These are phyloP conservation scores for Telmatherina bonti DNA, from an alignment of 2,797 vertebrate genomes.

Conservation along the genomic window DNA sequence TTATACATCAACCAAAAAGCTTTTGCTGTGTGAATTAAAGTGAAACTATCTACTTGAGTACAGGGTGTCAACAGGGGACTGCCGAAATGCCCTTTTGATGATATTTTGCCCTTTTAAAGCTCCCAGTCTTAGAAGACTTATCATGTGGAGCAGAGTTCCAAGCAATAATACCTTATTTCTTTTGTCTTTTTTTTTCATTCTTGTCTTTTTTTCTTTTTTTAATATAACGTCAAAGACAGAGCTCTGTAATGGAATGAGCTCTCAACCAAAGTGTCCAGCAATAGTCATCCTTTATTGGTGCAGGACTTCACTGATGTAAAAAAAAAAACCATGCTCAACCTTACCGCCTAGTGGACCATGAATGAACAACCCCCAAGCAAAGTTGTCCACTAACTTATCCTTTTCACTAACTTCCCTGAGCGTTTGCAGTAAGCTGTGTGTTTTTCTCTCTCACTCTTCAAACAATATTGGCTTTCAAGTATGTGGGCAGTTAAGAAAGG, in stretches of 20 bases:
- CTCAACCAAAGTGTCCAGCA: slow-evolving; percentile 49
- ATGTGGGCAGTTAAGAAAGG: slow-evolving; percentile 82
- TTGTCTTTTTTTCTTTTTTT: background rate
- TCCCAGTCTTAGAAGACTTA: slow-evolving; percentile 32
- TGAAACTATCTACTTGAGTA: slow-evolving; percentile 53
- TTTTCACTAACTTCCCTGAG: slow-evolving; percentile 69
- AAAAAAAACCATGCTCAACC: slow-evolving; percentile 22
- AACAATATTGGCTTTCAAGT: slow-evolving; percentile 79
- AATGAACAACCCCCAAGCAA: slow-evolving; percentile 47
- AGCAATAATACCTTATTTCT: background rate
- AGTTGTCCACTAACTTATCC: slow-evolving; percentile 59
- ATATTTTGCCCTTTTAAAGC: slow-evolving; percentile 51
- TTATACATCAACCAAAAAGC: slow-evolving; percentile 49
- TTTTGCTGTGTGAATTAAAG: slow-evolving; percentile 61
- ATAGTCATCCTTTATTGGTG: slow-evolving; percentile 52
- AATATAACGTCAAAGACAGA: slow-evolving; percentile 55
- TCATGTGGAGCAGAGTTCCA: slow-evolving; percentile 45
- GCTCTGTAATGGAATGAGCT: slow-evolving; percentile 53
- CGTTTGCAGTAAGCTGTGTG: slow-evolving; percentile 58
- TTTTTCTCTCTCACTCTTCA: slow-evolving; percentile 61
- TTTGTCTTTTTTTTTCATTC: slow-evolving; percentile 4
- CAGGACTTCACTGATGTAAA: slow-evolving; percentile 50
- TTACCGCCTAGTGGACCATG: slow-evolving; percentile 50
- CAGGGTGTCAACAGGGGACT: slow-evolving; percentile 57
- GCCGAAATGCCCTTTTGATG: slow-evolving; percentile 39